Conservation (phyloP, 1,140 invertebrate genomes). For the Brachionus plicatilis region DNA sequence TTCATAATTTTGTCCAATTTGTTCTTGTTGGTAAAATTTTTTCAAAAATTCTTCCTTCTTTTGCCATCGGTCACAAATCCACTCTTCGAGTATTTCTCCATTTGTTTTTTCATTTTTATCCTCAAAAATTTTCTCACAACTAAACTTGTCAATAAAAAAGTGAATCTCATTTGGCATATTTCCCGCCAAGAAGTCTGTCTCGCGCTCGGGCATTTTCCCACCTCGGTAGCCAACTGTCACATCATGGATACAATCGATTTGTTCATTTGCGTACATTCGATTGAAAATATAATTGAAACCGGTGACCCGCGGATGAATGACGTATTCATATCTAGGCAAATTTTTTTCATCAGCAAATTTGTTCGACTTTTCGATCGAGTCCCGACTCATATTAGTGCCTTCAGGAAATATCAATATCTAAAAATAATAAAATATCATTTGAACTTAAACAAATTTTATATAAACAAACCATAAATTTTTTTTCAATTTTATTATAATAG, state of each 20-base stretch:
- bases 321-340: constrained; percentile 65
- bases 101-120: neutral
- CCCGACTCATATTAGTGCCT: constrained; percentile 74
- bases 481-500: constrained; percentile 65
- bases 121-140: neutral
- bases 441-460: neutral
- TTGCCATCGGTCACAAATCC: constrained; percentile 10
- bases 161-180: constrained; percentile 29
- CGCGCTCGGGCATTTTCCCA: constrained; percentile 5
- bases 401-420: constrained; percentile 76
- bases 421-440: constrained; percentile 42
- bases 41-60: constrained; percentile 24
- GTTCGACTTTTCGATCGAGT: constrained; percentile 67
- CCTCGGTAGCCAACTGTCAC: constrained; percentile 29
- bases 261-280: constrained; percentile 63
- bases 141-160: constrained; percentile 4
- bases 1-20: neutral
- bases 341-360: constrained; percentile 67
- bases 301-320: constrained; percentile 76
- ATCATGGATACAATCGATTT: constrained; percentile 31
- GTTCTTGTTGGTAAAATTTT: neutral
- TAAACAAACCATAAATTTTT: constrained; percentile 50
- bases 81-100: neutral
- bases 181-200: neutral
- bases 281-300: constrained; percentile 68